Evolutionary conservation across 1,140 invertebrate species (phyloP).

Genomic region (Physella acuta): DNA sequence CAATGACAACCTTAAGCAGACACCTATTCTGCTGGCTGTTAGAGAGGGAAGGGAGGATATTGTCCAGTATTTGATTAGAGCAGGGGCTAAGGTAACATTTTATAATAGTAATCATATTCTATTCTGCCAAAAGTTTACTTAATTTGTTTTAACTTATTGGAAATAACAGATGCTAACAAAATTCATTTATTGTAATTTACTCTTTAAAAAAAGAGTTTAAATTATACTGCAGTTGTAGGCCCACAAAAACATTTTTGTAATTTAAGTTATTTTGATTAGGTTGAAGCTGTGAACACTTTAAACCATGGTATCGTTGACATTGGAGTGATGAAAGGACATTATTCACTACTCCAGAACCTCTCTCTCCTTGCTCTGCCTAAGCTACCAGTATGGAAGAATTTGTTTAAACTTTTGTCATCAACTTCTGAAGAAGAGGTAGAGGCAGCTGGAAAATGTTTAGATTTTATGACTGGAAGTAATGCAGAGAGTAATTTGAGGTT

Average conservation of each 20-base stretch:
- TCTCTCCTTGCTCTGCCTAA: conserved; percentile 41
- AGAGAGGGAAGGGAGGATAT: conserved; percentile 50
- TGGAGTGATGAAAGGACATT: conserved; percentile 47
- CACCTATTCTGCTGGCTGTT: conserved; percentile 56
- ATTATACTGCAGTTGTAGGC: too few species aligned
- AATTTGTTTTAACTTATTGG: too few species aligned
- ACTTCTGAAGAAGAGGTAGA: conserved; percentile 53
- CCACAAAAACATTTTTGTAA: too few species aligned
- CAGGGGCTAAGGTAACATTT: conserved; percentile 42
- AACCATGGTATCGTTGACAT: conserved; percentile 58
- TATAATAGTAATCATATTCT: too few species aligned
- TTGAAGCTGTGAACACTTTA: conserved; percentile 45
- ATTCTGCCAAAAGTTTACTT: too few species aligned
- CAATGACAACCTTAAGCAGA: conserved; percentile 47
- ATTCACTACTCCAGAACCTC: conserved; percentile 50
- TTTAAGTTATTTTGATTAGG: conserved; percentile 3
- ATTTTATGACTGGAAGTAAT: conserved; percentile 45
- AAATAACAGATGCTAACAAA: too few species aligned
- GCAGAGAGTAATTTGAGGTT: conserved; percentile 16
- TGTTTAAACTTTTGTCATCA: conserved; percentile 50
- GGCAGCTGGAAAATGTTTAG: conserved; percentile 51
- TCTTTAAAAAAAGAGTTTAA: too few species aligned
- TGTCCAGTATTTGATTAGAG: conserved; percentile 44
- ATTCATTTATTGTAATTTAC: too few species aligned
- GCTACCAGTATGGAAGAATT: conserved; percentile 57